phyloP scores from a whole-genome alignment of 2,888 invertebrate genomes.

The Malacosoma neustria region DNA sequence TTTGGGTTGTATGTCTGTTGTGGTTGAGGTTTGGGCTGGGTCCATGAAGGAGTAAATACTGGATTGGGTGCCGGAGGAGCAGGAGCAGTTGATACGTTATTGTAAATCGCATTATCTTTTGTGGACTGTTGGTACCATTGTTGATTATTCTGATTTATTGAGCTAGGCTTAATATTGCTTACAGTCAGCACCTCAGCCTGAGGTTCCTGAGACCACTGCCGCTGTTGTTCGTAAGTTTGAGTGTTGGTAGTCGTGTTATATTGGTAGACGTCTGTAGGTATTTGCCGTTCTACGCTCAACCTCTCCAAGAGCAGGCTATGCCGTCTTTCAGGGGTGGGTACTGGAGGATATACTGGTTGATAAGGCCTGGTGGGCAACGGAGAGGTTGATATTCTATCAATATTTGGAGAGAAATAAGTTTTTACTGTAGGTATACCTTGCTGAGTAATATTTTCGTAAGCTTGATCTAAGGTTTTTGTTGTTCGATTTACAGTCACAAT shows the following conservation, averaged over 20 bases:
- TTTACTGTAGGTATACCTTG: conserved; percentile 49
- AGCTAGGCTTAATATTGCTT: conserved; percentile 62
- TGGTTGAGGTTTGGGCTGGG: conserved; percentile 19
- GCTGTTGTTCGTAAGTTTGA: conserved; percentile 43
- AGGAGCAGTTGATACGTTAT: conserved; percentile 30
- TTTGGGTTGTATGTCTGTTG: conserved; percentile 20
- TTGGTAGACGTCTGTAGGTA: conserved; percentile 53
- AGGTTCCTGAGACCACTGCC: conserved; percentile 50
- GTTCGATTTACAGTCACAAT: conserved; percentile 62
- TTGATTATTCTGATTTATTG: conserved; percentile 42
- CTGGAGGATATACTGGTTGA: conserved; percentile 44
- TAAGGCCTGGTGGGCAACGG: conserved; percentile 45
- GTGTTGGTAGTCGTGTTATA: conserved; percentile 36
- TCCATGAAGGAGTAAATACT: conserved; percentile 25
- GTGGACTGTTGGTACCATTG: conserved; percentile 60
- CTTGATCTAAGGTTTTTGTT: conserved; percentile 53
- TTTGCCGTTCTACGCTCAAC: conserved; percentile 57
- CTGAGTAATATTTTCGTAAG: conserved; percentile 48
- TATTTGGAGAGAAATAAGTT: conserved; percentile 51
- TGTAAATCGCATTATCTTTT: conserved; percentile 40
- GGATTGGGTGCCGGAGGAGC: conserved; percentile 14
- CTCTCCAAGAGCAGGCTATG: conserved; percentile 59
- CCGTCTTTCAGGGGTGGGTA: conserved; percentile 48
- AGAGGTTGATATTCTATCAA: conserved; percentile 41
- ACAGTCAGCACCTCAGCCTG: conserved; percentile 57